Evolutionary conservation across 2,888 invertebrate species (phyloP), one percentile per base, ranked within the genome.

Genomic region (Agrochola circellaris): DNA sequence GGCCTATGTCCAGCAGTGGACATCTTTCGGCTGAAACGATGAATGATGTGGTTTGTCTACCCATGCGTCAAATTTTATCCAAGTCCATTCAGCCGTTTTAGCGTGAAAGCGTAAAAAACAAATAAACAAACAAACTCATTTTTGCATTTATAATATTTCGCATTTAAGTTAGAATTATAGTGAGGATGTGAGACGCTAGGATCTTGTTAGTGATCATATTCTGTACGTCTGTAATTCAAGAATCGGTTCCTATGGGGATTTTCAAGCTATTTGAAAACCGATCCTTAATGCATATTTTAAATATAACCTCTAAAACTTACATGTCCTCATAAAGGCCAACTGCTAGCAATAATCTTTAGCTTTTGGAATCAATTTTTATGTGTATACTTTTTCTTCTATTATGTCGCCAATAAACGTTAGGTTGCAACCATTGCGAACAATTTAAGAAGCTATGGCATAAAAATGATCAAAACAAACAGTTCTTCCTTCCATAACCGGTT

Each of bases 151-250:
- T 38, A 7, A 38, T 38, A 38, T 34, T 34, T 4, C 34, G 34
- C 34, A 34, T 34, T 34, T 34, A 34, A 34, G 34, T 34, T 38
- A 38, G 7, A 7, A 38, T 38, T 38, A 38, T 38, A 38, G 7
- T 38, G 38, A 3, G 38, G 38, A 85, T 82, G 54, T 66, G 54
- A 71, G 42, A 64, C 9, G 30, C n/a, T 58, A 54, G 20, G 23
- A 72, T 65, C 72, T 71, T 56, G 58, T 58, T 54, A 72, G 71
- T 68, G 26, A 72, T 65, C 62, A 64, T 60, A 61, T 71, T 71
- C 48, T 64, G 26, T 42, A 67, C 15, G 51, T 65, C 38, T 7
- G n/a, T 69, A 54, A 61, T 64, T 73, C 42, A 72, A 62, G 56
- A 60, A 71, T 23, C 34, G 23, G 34, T 48, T 68, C 71, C 34